phyloP scores from a whole-genome alignment of 2,113 vertebrate species.

The Phalacrocorax aristotelis region DNA sequence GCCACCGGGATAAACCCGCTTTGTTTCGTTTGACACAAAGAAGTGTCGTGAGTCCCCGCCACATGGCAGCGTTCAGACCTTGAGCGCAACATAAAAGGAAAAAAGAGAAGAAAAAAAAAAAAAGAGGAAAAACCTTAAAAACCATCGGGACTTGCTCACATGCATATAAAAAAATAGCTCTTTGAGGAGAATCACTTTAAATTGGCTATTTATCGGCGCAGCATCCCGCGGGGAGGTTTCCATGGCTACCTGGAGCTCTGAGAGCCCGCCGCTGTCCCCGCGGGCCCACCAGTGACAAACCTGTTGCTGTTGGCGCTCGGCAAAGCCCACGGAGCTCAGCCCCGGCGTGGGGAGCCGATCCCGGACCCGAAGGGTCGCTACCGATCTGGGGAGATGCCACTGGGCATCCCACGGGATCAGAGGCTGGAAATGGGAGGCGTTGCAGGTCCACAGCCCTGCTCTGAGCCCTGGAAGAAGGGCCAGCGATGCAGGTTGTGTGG shows the following conservation, averaged over 20 bases:
- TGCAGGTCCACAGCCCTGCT: neutral
- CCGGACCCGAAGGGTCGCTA: no score
- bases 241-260: slow-evolving; percentile 53
- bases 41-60: fast-evolving
- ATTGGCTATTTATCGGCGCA: slow-evolving; percentile 37
- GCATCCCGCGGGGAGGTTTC: slow-evolving; percentile 56
- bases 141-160: neutral
- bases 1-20: neutral
- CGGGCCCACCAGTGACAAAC: neutral
- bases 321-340: fast-evolving
- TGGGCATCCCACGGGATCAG: neutral
- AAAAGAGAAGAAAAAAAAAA: no score
- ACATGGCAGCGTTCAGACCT: neutral
- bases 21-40: neutral
- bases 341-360: fast-evolving
- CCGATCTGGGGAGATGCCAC: neutral
- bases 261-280: neutral
- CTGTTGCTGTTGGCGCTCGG: neutral
- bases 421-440: neutral
- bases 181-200: slow-evolving; percentile 21
- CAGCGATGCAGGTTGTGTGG: neutral
- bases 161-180: neutral
- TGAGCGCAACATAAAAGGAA: no score
- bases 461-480: neutral
- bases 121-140: neutral